A percentile compares a stretch with the other conserved stretches of the same genome.
Evolutionary conservation across 2,113 vertebrate genomes (phyloP).

Genomic region (Aptenodytes forsteri): DNA sequence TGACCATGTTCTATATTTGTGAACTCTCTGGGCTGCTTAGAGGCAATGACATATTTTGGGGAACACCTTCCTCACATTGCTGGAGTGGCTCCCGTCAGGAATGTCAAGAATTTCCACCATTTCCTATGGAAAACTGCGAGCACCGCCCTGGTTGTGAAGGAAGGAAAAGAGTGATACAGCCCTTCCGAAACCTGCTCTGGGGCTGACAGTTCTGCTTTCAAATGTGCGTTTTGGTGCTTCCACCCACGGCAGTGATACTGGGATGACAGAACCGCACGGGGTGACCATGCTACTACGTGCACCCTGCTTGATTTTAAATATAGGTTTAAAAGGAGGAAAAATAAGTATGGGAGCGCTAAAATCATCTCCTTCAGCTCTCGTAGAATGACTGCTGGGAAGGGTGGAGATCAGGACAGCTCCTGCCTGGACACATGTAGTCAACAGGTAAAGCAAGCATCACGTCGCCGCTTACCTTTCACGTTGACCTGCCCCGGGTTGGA

Average conservation of each 20-base stretch:
- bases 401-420: background rate
- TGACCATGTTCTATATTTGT: background rate
- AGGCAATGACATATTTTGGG: background rate
- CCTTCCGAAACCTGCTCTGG: constrained; percentile 5
- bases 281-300: fast-evolving
- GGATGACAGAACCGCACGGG: fast-evolving
- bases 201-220: constrained; percentile 3
- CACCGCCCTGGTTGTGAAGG: background rate
- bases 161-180: constrained; percentile 66
- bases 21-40: background rate
- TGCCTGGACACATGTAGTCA: background rate
- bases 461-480: constrained; percentile 84
- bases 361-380: background rate
- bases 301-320: background rate
- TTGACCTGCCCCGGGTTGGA: constrained; percentile 85
- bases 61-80: background rate
- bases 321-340: background rate
- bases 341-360: background rate
- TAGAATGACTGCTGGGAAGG: background rate
- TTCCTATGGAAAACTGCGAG: constrained; percentile 52
- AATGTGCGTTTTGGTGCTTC: background rate
- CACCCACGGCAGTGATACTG: background rate
- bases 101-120: constrained; percentile 63
- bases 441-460: background rate
- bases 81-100: background rate